phyloP scores from a whole-genome alignment of 2,888 invertebrate species.

The Steromphala cineraria region DNA sequence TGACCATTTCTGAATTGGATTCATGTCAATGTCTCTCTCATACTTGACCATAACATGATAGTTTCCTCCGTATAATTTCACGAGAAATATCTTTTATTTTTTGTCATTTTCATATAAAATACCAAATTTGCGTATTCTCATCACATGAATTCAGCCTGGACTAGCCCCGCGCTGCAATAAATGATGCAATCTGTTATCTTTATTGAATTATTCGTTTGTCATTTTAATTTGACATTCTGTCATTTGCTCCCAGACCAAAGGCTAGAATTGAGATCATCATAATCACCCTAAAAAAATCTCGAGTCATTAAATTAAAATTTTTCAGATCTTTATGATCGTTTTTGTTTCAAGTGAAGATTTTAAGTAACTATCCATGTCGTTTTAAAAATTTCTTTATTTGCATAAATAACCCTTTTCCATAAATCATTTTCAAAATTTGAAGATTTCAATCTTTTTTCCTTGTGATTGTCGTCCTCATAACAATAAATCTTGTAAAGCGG shows the following conservation, averaged over 20 bases:
- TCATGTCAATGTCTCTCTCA: no score
- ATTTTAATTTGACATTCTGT: constrained; percentile 6
- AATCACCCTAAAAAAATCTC: not conserved
- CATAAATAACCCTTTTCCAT: constrained; percentile 11
- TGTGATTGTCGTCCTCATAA: constrained; percentile 8
- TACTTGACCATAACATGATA: no score
- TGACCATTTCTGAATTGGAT: no score
- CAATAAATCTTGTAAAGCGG: constrained; percentile 13
- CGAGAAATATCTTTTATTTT: no score
- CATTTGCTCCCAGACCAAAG: not conserved
- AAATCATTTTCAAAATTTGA: constrained; percentile 16
- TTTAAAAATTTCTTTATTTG: constrained; percentile 1
- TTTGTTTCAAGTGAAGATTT: not conserved
- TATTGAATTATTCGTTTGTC: constrained; percentile 6
- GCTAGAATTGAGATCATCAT: not conserved
- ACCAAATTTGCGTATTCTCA: not conserved
- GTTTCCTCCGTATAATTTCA: no score
- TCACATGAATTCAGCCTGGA: not conserved
- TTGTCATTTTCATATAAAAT: no score
- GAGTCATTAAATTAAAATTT: not conserved
- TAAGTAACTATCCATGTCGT: not conserved
- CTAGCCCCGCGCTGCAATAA: not conserved
- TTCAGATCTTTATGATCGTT: not conserved
- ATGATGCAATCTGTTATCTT: not conserved
- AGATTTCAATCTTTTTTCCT: not conserved